Base-by-base conservation (phyloP, 2,888 invertebrate genomes). In the Lysandra coridon region DNA sequence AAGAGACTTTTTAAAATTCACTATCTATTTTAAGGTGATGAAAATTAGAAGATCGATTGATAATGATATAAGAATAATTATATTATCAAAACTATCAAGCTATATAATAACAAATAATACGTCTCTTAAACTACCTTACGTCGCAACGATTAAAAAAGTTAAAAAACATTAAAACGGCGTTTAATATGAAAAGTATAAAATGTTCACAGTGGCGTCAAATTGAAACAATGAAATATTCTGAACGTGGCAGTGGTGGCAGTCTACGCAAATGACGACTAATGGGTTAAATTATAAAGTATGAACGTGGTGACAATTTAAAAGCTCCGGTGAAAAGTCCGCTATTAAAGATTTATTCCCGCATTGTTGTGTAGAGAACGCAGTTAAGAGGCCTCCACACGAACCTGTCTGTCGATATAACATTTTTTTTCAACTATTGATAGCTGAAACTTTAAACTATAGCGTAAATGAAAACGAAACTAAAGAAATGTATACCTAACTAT, bases 211-310 rank as follows among this genome's bases (percentile, higher is more conserved):
- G 53, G 73, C 44, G 60, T 80, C 78, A 78, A 78, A 78, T 73
- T 80, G 73, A 78, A 78, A 80, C 80, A 80, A 80, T 80, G 73
- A 78, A 74, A 78, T 78, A 62, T 80, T 80, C 77, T 73, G 77
- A 78, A 37, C 78, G 73, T 73, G 73, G 73, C 78, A 30, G 78
- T 78, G 74, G 78, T 73, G 73, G 73, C 78, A 40, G 78, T 78
- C 73, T 49, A 73, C 80, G 80, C 78, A 80, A 80, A 80, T 73
- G 80, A 78, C 80, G 80, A 78, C 78, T 73, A 78, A 80, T 80
- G 80, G 78, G 44, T 78, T 60, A 78, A 78, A 80, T 62, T 79
- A 79, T 74, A 44, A 60, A 62, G 79, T 75, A 79, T 75, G 74
- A 75, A 74, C 79, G 79, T 79, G 73, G 75, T 75, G 62, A 79